Evolutionary conservation across 2,113 vertebrate species (phyloP).

Genomic region (Desmodus rotundus): DNA sequence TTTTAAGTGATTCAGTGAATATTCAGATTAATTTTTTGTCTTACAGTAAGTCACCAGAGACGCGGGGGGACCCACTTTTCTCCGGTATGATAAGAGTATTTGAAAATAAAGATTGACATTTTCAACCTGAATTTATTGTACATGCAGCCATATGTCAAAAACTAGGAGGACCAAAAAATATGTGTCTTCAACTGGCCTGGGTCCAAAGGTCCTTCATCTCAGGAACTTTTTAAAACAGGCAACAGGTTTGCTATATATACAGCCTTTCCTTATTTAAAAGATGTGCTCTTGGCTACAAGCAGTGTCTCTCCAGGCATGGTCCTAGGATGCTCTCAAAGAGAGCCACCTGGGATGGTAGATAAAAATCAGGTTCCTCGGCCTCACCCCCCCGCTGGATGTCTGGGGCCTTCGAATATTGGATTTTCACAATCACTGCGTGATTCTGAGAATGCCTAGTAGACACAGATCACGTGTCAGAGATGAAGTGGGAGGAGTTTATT

Average conservation of each 20-base stretch:
- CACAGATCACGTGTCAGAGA: not conserved
- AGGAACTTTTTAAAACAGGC: not conserved
- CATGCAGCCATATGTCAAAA: not conserved
- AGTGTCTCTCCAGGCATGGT: not conserved
- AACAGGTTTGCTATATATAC: not conserved
- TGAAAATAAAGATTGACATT: constrained; percentile 34
- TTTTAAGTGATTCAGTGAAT: constrained; percentile 48
- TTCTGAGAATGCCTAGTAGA: not conserved
- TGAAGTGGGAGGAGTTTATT: not conserved
- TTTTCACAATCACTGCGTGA: not conserved
- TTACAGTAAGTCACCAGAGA: not conserved
- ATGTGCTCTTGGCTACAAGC: not conserved
- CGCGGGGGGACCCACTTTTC: not conserved
- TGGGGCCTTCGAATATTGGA: not conserved
- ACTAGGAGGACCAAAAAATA: not conserved
- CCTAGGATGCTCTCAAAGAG: not conserved
- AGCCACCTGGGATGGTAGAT: not conserved
- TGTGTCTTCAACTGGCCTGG: not conserved
- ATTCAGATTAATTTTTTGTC: constrained; percentile 37
- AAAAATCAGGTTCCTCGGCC: not conserved
- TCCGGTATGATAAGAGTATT: not conserved
- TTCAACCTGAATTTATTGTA: not conserved
- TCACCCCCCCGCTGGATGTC: not conserved
- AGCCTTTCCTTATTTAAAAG: not conserved
- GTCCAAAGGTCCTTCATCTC: not conserved